Percentiles rank a stretch among this genome's conserved stretches.
phyloP scores from a whole-genome alignment of 2,797 vertebrate genomes.

The Silurus lanzhouensis region DNA sequence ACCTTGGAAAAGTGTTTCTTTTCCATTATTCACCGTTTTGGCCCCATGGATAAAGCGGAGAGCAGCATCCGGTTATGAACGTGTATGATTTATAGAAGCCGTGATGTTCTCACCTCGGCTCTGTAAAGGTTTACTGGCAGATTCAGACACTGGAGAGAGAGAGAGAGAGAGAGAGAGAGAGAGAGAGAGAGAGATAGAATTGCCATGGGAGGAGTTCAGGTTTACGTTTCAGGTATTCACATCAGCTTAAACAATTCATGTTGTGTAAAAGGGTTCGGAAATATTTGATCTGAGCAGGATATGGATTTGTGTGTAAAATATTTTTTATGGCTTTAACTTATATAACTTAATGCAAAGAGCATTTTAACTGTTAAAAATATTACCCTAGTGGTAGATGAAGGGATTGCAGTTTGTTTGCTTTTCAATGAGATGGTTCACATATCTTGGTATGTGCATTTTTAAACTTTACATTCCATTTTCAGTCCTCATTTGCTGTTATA shows the following conservation, averaged over 20 bases:
- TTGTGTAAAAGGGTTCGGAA: not conserved
- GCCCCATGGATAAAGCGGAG: conserved; percentile 57
- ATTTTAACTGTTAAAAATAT: too few relatives aligned
- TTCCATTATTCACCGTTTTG: conserved; percentile 60
- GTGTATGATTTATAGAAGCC: conserved; percentile 69
- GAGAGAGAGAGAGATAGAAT: not conserved
- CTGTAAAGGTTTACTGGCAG: conserved; percentile 40
- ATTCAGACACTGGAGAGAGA: conserved; percentile 17
- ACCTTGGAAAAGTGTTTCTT: conserved; percentile 62
- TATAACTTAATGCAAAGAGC: too few relatives aligned
- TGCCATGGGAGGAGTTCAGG: conserved; percentile 24
- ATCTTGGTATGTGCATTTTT: too few relatives aligned
- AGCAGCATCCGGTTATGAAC: conserved; percentile 69
- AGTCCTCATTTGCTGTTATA: too few relatives aligned
- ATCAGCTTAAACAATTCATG: not conserved
- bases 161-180: not conserved
- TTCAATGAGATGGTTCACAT: too few relatives aligned
- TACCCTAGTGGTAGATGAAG: too few relatives aligned
- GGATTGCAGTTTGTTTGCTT: too few relatives aligned
- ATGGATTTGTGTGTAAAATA: not conserved
- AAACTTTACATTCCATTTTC: too few relatives aligned
- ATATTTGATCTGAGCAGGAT: not conserved
- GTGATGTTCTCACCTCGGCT: conserved; percentile 54
- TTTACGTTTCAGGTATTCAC: not conserved
- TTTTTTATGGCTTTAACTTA: too few relatives aligned